A percentile compares a stretch with the other conserved stretches of the same genome.
Evolutionary conservation across 2,888 invertebrate genomes (phyloP).

Genomic region (Meiosimyza platycephala): DNA sequence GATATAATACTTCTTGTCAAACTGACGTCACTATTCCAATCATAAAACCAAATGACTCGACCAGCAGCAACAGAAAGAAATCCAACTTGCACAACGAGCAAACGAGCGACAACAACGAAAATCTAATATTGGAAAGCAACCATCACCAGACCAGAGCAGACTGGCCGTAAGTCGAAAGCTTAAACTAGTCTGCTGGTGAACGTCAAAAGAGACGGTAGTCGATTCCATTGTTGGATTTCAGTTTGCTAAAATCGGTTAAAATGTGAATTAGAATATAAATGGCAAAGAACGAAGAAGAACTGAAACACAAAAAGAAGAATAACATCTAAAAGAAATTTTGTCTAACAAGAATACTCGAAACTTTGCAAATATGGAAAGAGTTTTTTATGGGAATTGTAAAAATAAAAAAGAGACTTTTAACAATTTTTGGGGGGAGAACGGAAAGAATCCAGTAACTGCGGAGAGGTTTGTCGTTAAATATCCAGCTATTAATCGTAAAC

Average conservation of each 20-base stretch:
- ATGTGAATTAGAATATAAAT: conserved; percentile 14
- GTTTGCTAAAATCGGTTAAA: conserved; percentile 12
- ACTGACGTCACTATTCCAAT: conserved; percentile 19
- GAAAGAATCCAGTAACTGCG: conserved; percentile 6
- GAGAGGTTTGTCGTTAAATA: too few relatives aligned
- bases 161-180: not conserved
- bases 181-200: conserved; percentile 33
- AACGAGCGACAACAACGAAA: not conserved
- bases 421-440: conserved; percentile 10
- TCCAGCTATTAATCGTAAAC: too few relatives aligned
- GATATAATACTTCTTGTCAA: not conserved
- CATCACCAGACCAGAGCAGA: not conserved
- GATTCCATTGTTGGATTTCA: not conserved
- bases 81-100: not conserved
- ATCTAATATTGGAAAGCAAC: conserved; percentile 11
- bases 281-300: not conserved
- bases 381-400: conserved; percentile 2
- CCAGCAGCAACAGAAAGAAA: not conserved
- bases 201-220: conserved; percentile 22
- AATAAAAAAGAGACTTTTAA: conserved; percentile 16
- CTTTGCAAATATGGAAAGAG: conserved; percentile 11
- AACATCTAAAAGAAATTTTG: too few relatives aligned
- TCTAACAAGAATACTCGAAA: not conserved
- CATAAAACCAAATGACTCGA: not conserved
- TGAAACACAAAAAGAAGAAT: too few relatives aligned